Base-by-base conservation (phyloP, 2,113 vertebrate species). In the Amphilophus citrinellus region DNA sequence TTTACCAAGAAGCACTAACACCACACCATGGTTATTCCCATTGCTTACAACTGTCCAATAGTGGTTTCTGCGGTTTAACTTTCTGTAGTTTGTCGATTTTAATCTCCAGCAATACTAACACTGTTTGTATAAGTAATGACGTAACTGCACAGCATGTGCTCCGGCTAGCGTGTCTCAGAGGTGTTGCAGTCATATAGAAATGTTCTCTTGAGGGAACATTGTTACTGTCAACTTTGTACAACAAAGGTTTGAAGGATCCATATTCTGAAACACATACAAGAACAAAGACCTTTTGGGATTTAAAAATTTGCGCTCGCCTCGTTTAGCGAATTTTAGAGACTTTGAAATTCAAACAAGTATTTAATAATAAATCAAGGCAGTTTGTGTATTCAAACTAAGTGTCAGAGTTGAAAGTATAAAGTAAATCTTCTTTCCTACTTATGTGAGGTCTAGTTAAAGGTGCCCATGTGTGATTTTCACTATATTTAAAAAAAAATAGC, bases 331-430 rank as follows among this genome's bases (percentile, higher is more conserved):
- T 71, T 68, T 3, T 11, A 20, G 66, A 30, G 66, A 50, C 66
- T 71, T 71, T 71, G 44, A 71, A 71, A 50, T 71, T 71, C 42
- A 50, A 50, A 71, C 66, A 50, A 71, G 42, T 71, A 24, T 71
- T 71, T 71, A 71, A 71, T 71, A 50, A 50, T 71, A 18, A 71
- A 71, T 71, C 66, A 71, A 71, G 66, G 66, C 5, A 5, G 42
- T 20, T 0, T 18, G 15, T 30, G 3, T 3, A 50, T 11, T 47
- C 42, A 50, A 50, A 50, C 24, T 0, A 24, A 71, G 66, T n/a
- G 0, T 44, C 63, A 66, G 13, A 44, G n/a, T 22, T 44, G n/a
- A 44, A 44, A 66, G 22, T 50, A 47, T 68, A 27, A 7, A 47
- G 50, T 50, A 20, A 20, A 50, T 50, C 0, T 20, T 53, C 44